Base-by-base conservation (phyloP, 1,140 invertebrate species). In the Ephestia elutella region DNA sequence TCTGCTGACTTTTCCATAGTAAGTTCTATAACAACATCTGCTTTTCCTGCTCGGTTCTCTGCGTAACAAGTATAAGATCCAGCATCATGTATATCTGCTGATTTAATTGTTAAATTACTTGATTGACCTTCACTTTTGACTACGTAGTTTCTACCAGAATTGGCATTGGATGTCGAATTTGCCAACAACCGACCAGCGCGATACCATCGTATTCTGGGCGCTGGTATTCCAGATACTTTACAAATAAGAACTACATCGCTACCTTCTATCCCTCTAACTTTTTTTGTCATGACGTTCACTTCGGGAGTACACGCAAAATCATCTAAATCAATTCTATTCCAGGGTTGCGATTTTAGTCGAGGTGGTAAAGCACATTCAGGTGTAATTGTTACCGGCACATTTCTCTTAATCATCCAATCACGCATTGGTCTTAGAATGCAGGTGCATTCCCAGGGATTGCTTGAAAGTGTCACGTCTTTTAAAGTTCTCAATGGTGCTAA, bases 381-480 rank as follows among this genome's bases (percentile, higher is more conserved):
- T 7, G 85, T 78, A 17, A 85, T 78, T 20, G 91, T 92, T 48
- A 91, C 92, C 2, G 94, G 94, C 49, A 96, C 92, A 74, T 96
- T 96, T 71, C 92, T 91, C 54, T 90, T 89, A 50, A 93, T 76
- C 92, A 96, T 95, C 95, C 95, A 96, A 61, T 93, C 90, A 13
- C 93, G 78, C 28, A 95, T 75, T 0, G 94, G 92, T 62, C 94
- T 88, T n/a, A 96, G 78, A 15, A 90, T 87, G 80, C 95, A 96
- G 30, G 94, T 92, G 79, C 95, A 96, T 76, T 95, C 93, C 95
- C 95, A 96, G 0, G 93, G 93, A 81, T 96, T 96, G 30, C 90
- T 90, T 13, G 93, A 91, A 21, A 96, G 78, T 68, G 95, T 93
- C 49, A 96, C 79, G 9, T 93, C 94, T 66, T 95, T 93, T 20